Evolutionary conservation across 1,140 invertebrate genomes (phyloP), one percentile per base, ranked within the genome.

Genomic region (Lineus longissimus): DNA sequence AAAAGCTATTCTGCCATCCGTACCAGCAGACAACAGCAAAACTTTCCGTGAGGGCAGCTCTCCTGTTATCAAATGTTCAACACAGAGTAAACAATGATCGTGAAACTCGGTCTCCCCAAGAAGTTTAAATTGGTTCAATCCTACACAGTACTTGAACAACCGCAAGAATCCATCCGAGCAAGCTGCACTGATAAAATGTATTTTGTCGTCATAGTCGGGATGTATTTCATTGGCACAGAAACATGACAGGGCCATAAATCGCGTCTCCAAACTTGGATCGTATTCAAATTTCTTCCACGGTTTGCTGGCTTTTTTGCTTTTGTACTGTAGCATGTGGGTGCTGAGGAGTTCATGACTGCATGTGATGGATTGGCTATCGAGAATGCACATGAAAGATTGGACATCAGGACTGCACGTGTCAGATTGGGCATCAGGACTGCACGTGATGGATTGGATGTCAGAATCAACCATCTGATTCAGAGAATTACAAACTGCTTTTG

Each of bases 91-190:
- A 71, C 81, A 81, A 55, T 78, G 71, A 41, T 73, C 60, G 59
- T 80, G 76, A 57, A 69, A 75, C 1, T 47, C 40, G 30, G 75
- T 70, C 31, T 68, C 55, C n/a, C 55, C 66, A 15, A 29, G 74
- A 72, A 65, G 59, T 15, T 64, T 29, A 64, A 55, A 41, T 56
- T 56, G 9, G n/a, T 55, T 31, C 13, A 27, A 23, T 7, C 13
- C 4, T 29, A 30, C 55, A 57, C n/a, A 57, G 23, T 7, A 57
- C 19, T 62, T 67, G 45, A 69, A 68, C 22, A 72, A 86, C 85
- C 88, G 85, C 15, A 90, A 68, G 75, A 79, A 83, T 55, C 87
- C 88, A 84, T 91, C 89, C 25, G 89, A 91, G 73, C 89, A 90
- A 15, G 86, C 90, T 59, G 86, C 79, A 65, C 86, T 84, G 19